phyloP scores from a whole-genome alignment of 2,113 vertebrate genomes.

The Platichthys flesus region DNA sequence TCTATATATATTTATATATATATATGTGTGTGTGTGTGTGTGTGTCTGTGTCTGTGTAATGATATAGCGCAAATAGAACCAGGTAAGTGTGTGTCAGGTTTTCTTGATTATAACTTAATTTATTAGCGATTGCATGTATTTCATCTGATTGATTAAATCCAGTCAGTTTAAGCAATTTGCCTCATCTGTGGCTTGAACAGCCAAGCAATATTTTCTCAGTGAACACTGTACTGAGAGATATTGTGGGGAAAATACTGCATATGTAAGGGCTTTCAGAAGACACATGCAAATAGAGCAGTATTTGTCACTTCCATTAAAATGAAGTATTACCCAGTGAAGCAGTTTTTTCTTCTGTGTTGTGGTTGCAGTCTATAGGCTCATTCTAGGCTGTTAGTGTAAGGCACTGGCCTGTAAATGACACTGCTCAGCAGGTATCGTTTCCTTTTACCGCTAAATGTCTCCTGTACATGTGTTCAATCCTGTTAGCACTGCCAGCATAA shows the following conservation, averaged over 20 bases:
- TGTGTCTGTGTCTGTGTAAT: neutral
- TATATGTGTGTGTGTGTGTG: too few species aligned
- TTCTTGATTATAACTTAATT: neutral
- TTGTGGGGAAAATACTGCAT: neutral
- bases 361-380: conserved; percentile 22
- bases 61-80: neutral
- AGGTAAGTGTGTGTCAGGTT: neutral
- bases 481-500: conserved; percentile 44
- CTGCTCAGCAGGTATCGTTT: conserved; percentile 26
- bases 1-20: too few species aligned
- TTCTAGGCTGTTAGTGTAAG: conserved; percentile 33
- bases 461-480: conserved; percentile 42
- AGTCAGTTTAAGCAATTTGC: neutral
- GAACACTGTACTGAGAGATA: neutral
- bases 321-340: conserved; percentile 10
- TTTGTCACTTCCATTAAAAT: conserved; percentile 47
- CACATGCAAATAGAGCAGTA: conserved; percentile 11
- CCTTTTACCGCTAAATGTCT: conserved; percentile 29
- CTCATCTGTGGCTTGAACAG: neutral
- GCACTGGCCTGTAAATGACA: conserved; percentile 44
- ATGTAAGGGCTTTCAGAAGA: conserved; percentile 5
- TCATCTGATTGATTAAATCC: neutral
- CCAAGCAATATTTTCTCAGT: conserved; percentile 10
- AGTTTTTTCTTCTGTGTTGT: conserved; percentile 30
- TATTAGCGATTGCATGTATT: neutral